Conservation (phyloP, 2,888 invertebrate species). For the Napeogenes inachia region DNA sequence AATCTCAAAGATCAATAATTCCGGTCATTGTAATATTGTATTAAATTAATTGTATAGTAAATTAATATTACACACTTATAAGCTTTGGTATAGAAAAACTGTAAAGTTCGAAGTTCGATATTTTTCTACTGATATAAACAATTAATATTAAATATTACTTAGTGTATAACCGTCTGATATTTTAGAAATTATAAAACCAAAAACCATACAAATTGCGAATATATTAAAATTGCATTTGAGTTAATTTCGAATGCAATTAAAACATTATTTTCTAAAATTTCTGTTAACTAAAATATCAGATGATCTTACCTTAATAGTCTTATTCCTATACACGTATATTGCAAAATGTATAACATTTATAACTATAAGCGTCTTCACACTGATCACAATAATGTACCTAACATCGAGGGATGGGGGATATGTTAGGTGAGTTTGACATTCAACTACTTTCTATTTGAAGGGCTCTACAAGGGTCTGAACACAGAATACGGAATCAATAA, state of each 20-base stretch:
- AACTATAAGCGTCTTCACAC: conserved; percentile 73
- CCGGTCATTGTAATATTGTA: background rate
- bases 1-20: background rate
- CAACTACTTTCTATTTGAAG: conserved; percentile 8
- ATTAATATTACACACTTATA: background rate
- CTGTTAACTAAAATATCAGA: background rate
- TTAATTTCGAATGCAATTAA: too few species aligned
- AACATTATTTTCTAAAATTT: background rate
- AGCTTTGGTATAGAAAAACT: conserved; percentile 2
- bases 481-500: conserved; percentile 1
- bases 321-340: conserved; percentile 25
- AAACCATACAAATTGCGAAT: background rate
- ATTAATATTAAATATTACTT: background rate
- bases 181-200: background rate
- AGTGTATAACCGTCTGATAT: background rate
- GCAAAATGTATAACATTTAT: conserved; percentile 34
- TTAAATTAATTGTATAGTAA: conserved; percentile 5
- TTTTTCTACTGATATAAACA: background rate
- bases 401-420: conserved; percentile 50
- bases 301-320: conserved; percentile 13
- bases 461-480: background rate
- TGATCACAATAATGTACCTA: conserved; percentile 66
- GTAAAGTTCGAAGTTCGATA: background rate
- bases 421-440: conserved; percentile 17
- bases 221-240: too few species aligned